Conservation (phyloP, 92 coral and sea anemone species). For the Zoanthus sansibaricus region DNA sequence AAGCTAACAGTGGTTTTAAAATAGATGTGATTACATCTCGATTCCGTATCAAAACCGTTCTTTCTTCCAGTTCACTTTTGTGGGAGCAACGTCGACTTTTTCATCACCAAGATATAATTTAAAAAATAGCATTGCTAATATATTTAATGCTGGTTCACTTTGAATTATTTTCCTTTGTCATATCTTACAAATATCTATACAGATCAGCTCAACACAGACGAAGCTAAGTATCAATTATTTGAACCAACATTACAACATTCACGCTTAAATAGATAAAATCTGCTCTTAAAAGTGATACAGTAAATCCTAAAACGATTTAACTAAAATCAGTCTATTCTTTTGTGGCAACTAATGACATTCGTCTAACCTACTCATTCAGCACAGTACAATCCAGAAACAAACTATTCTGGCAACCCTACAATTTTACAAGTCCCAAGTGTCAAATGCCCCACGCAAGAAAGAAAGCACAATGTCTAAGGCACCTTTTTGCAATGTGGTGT, state of each 20-base stretch:
- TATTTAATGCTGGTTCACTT: constrained; percentile 26
- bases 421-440: background rate
- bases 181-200: constrained; percentile 42
- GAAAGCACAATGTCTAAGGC: no score
- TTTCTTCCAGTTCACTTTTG: background rate
- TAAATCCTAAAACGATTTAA: background rate
- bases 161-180: constrained; percentile 20
- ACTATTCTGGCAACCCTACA: background rate
- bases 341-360: background rate
- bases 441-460: no score
- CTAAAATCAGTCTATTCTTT: background rate
- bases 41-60: background rate
- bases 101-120: constrained; percentile 2
- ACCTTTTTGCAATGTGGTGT: no score
- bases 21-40: background rate
- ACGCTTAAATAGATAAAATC: constrained; percentile 4
- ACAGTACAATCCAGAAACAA: background rate
- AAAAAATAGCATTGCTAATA: constrained; percentile 28
- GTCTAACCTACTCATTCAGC: background rate
- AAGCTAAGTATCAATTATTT: background rate
- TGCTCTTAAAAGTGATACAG: background rate
- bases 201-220: constrained; percentile 43
- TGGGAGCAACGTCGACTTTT: background rate
- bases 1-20: background rate
- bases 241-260: background rate